These are phyloP conservation scores for Anguilla megastoma DNA, from an alignment of 2,797 vertebrate species.

Conservation along the genomic window DNA sequence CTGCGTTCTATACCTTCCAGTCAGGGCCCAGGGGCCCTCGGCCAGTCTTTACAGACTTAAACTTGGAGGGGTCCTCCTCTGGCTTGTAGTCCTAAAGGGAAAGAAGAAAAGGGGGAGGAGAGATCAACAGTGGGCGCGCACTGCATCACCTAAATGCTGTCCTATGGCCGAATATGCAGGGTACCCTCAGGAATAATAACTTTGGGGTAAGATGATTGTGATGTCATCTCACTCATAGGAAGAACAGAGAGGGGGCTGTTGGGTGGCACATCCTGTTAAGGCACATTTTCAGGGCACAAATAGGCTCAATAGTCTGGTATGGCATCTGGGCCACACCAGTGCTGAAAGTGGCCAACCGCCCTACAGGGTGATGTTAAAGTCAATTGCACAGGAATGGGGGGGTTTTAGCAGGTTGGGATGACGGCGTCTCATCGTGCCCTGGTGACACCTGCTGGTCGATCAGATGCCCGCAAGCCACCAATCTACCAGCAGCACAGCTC, in stretches of 20 bases:
- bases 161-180: background rate
- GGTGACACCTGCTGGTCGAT: background rate
- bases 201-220: background rate
- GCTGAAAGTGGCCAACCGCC: too few relatives aligned
- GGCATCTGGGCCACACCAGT: too few relatives aligned
- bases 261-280: background rate
- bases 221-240: background rate
- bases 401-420: too few relatives aligned
- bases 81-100: constrained; percentile 85
- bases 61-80: constrained; percentile 88
- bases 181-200: background rate
- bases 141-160: background rate
- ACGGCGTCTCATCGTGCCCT: too few relatives aligned
- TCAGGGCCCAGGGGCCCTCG: constrained; percentile 84
- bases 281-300: background rate
- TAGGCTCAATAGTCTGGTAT: background rate
- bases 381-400: too few relatives aligned
- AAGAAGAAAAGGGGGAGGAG: background rate
- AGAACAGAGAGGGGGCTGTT: background rate
- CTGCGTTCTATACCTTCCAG: constrained; percentile 80
- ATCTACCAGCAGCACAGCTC: too few relatives aligned
- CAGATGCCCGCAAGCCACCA: background rate
- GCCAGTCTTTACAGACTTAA: constrained; percentile 87
- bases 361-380: too few relatives aligned
- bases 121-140: background rate